Base-by-base conservation (phyloP, 2,797 vertebrate genomes). In the Paramormyrops hopkinsi region DNA sequence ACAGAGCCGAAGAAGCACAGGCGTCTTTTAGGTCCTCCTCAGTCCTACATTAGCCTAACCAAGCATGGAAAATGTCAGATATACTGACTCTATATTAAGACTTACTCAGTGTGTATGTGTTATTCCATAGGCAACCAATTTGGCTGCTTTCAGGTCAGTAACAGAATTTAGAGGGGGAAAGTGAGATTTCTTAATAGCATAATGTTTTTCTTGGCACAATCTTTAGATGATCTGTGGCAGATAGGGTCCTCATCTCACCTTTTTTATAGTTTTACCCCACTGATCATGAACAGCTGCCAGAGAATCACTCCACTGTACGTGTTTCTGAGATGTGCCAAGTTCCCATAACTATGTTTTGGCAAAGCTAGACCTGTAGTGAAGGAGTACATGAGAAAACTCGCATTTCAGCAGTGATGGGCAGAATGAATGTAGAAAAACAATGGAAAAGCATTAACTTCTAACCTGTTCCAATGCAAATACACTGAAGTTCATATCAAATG, bases 401-500 rank as follows among this genome's bases (percentile, higher is more conserved):
- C 65, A 48, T 56, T 90, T 88, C 14, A 90, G 90, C 84, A 59
- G 50, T 14, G 82, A 84, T 41, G 62, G 2, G 87, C 73, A 86
- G 73, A 14, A 89, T 87, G 79, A 82, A 19, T n/a, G 53, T 4
- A 65, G 69, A 90, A 88, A 62, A 73, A 89, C 88, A 86, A 50
- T 53, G 33, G 76, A 83, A 56, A 91, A 82, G 33, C 69, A 90
- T 92, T 88, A 89, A 48, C 44, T 50, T 87, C 88, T n/a, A 46
- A 41, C 56, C 44, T 56, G 56, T 86, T 90, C 91, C 91, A 93
- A 90, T 33, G 86, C 62, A 91, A 91, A 89, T 84, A 90, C 65
- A 48, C 69, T 86, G 48, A 89, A 54, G 46, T 90, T 86, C 50
- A 79, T 89, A 86, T 90, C 90, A 54, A 25, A 89, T 54, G 69